Evolutionary conservation across 2,113 vertebrate genomes (phyloP).

Genomic region (Pelvicachromis taeniatus): DNA sequence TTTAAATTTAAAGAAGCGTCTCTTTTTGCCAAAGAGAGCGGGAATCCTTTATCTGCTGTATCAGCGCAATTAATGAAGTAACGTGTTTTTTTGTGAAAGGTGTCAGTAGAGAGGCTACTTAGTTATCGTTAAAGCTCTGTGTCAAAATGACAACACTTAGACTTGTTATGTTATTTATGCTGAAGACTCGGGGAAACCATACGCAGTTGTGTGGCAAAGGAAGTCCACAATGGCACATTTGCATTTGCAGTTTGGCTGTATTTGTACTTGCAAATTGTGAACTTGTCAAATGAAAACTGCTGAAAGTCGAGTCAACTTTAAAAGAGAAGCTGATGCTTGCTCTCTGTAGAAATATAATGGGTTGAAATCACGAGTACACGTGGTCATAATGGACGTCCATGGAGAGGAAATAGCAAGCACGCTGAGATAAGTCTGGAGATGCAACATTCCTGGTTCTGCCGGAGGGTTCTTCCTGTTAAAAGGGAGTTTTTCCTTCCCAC

Average conservation of each 20-base stretch:
- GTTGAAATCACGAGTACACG: neutral
- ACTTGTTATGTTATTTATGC: neutral
- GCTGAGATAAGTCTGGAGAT: neutral
- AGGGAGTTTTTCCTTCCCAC: too few species aligned
- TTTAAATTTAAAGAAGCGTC: neutral
- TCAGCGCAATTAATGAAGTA: neutral
- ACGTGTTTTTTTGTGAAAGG: rapidly evolving
- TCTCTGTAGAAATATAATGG: neutral
- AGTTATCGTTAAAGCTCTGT: neutral
- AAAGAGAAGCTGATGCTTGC: neutral
- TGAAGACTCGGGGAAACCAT: neutral
- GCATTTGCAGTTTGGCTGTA: rapidly evolving
- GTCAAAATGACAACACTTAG: neutral
- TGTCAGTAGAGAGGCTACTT: neutral
- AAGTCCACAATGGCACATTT: neutral
- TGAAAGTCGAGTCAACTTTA: neutral
- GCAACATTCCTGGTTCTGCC: too few species aligned
- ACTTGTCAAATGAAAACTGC: neutral
- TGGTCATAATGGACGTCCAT: neutral
- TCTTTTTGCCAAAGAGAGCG: neutral
- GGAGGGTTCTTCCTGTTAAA: too few species aligned
- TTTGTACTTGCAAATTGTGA: rapidly evolving
- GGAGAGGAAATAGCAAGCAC: neutral
- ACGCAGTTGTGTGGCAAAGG: neutral
- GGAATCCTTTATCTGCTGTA: neutral